Percentiles rank a stretch among this genome's conserved stretches.
These are phyloP conservation scores for Hyla sarda DNA, from an alignment of 2,113 vertebrate genomes.

Conservation along the genomic window DNA sequence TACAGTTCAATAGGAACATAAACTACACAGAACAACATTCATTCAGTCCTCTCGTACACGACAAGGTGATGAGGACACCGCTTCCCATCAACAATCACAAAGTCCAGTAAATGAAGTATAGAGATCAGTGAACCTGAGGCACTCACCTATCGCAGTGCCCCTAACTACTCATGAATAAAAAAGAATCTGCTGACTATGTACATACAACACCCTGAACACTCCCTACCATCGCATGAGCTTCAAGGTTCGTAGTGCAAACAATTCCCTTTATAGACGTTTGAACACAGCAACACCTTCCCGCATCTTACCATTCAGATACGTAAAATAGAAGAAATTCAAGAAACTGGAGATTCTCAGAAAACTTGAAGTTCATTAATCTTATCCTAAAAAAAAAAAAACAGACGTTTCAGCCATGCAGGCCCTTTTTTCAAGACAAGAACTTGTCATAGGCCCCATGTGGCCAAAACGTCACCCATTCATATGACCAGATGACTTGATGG, in stretches of 20 bases:
- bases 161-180: not conserved
- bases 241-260: conserved; percentile 53
- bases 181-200: not conserved
- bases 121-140: conserved; percentile 10
- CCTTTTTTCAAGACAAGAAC: too few species aligned
- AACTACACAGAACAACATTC: not conserved
- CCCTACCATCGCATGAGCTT: not conserved
- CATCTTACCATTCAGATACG: too few species aligned
- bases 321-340: too few species aligned
- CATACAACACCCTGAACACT: not conserved
- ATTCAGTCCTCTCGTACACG: not conserved
- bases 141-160: too few species aligned
- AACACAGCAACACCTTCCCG: not conserved
- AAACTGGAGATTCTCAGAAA: too few species aligned
- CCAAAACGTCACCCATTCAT: too few species aligned
- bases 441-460: too few species aligned
- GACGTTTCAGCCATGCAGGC: too few species aligned
- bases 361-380: too few species aligned
- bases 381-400: too few species aligned
- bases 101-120: not conserved
- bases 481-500: too few species aligned
- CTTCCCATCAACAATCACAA: not conserved
- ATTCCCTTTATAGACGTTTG: conserved; percentile 31
- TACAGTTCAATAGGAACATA: not conserved
- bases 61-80: not conserved